phyloP scores from a whole-genome alignment of 2,113 vertebrate species.

The Genyomyrus donnyi region DNA sequence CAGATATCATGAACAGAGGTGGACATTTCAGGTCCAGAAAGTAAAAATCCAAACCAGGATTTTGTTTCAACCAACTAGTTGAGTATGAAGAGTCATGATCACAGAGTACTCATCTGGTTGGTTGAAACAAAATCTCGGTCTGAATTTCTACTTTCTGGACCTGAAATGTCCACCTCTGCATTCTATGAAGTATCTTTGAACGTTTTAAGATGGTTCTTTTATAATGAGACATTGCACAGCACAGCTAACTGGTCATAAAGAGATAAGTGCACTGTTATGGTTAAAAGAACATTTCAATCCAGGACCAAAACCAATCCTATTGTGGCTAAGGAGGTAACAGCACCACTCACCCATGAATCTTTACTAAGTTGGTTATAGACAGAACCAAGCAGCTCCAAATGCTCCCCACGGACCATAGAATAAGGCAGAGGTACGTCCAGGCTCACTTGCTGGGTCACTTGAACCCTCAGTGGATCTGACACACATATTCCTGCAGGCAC shows the following conservation, averaged over 20 bases:
- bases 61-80: no score
- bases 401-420: conserved; percentile 84
- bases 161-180: no score
- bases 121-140: no score
- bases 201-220: background rate
- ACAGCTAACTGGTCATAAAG: background rate
- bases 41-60: no score
- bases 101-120: no score
- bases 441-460: conserved; percentile 67
- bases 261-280: background rate
- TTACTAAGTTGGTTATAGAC: conserved; percentile 70
- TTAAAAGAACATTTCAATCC: background rate
- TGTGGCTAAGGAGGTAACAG: background rate
- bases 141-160: no score
- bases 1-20: background rate
- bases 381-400: conserved; percentile 73
- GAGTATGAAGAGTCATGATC: no score
- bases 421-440: conserved; percentile 77
- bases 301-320: background rate
- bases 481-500: conserved; percentile 73
- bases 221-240: background rate
- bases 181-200: background rate
- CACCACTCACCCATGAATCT: conserved; percentile 32
- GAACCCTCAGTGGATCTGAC: conserved; percentile 59
- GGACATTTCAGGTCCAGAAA: no score